Evolutionary conservation across 2,888 invertebrate genomes (phyloP).

Genomic region (Melieria crassipennis): DNA sequence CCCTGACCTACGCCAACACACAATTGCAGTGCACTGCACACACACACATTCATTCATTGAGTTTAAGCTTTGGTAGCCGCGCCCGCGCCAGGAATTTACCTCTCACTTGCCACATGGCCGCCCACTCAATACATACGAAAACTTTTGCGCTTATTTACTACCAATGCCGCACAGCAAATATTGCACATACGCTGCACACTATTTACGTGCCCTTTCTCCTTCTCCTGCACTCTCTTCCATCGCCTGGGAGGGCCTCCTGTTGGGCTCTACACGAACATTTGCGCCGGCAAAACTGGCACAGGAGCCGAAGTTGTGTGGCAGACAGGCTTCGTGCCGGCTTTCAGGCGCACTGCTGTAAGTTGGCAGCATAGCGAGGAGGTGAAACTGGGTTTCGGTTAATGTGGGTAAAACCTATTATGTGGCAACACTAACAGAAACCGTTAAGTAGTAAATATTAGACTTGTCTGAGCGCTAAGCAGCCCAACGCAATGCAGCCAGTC

Average conservation of each 20-base stretch:
- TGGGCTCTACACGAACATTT: too few species aligned
- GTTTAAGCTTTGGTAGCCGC: not conserved
- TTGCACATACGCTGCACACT: not conserved
- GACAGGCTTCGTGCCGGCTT: too few species aligned
- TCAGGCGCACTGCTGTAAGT: too few species aligned
- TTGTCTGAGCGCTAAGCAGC: not conserved
- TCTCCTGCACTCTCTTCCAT: too few species aligned
- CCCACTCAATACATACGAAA: constrained; percentile 1
- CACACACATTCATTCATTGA: not conserved
- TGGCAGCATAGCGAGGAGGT: too few species aligned
- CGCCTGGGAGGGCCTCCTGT: too few species aligned
- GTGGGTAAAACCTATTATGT: not conserved
- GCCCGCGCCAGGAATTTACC: not conserved
- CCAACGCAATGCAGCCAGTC: not conserved
- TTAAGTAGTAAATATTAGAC: constrained; percentile 22
- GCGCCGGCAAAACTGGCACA: too few species aligned
- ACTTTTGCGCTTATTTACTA: constrained; percentile 14
- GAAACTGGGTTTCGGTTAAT: too few species aligned
- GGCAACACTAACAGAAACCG: constrained; percentile 11
- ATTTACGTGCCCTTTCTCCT: too few species aligned
- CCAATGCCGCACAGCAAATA: constrained; percentile 14
- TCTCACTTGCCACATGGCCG: not conserved
- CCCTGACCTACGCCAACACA: constrained; percentile 49
- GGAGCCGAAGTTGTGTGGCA: too few species aligned
- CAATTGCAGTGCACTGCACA: constrained; percentile 39